Evolutionary conservation across 2,888 invertebrate species (phyloP), one percentile per base, ranked within the genome.

Genomic region (Thera britannica): DNA sequence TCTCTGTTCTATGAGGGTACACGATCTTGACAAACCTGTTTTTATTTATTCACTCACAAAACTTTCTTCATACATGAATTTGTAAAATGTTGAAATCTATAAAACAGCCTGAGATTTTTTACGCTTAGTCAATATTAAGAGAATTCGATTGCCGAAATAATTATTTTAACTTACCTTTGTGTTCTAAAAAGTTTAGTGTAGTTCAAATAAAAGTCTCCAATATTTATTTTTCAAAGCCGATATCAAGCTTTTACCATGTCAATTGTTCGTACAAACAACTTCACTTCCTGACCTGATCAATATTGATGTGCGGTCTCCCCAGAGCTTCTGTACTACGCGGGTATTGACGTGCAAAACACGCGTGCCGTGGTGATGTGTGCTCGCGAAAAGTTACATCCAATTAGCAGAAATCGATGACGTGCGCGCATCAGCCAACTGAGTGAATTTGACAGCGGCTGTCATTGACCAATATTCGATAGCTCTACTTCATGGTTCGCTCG

Each of bases 311-410:
- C 58, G 66, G 55, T 66, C 11, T 62, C 54, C 46, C 57, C 58
- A 38, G 49, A 59, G 68, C 62, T 62, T 61, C 54, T 48, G 35
- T 41, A 60, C 67, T 67, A 67, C 44, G 49, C 8, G 56, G 54
- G 58, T 65, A 72, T 51, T 74, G 76, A 74, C 73, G 77, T 77
- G 74, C 75, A 65, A 70, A 60, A 68, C 75, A 74, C 73, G 76
- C 69, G 61, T 74, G 77, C 79, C 77, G 75, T 70, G 73, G 77
- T 78, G 76, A 76, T 81, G 79, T 80, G 81, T 79, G 75, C 80
- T 80, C 74, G 83, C 84, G 88, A 89, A 90, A 90, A 90, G 88
- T 89, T 88, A 85, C 88, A 85, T 87, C 87, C 92, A 92, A 92
- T 92, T 92, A 91, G 81, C 77, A 84, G 80, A 79, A 89, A 83